phyloP scores from a whole-genome alignment of 37 sponge, comb jelly and placozoan genomes.

The Theonella swinhoei region DNA sequence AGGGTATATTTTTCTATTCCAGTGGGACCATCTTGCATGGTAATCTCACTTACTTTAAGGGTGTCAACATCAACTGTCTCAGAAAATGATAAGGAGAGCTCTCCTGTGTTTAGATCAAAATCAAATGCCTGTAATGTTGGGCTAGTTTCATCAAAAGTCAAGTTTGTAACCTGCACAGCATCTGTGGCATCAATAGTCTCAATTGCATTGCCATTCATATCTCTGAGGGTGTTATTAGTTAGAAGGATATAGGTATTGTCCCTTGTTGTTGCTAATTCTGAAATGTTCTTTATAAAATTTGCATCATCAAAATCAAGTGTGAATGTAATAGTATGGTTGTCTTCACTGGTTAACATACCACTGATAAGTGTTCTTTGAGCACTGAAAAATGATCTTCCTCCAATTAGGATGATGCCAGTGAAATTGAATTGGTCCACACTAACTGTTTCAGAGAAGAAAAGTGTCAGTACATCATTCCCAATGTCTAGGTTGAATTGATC shows the following conservation, averaged over 20 bases:
- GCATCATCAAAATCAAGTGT: slow-evolving; percentile 72
- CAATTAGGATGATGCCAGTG: slow-evolving; percentile 65
- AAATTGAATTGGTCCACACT: slow-evolving; percentile 61
- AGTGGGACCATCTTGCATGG: slow-evolving; percentile 32
- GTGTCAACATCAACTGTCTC: slow-evolving; percentile 84
- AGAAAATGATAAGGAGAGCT: slow-evolving; percentile 69
- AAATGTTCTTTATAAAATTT: slow-evolving; percentile 79
- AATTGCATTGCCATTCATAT: slow-evolving; percentile 77
- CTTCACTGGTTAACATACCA: slow-evolving; percentile 37
- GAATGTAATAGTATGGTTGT: slow-evolving; percentile 53
- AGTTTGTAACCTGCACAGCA: slow-evolving; percentile 40
- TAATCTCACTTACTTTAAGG: slow-evolving; percentile 71
- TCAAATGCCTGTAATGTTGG: slow-evolving; percentile 60
- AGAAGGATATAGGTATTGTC: slow-evolving; percentile 65
- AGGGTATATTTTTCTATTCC: slow-evolving; percentile 31
- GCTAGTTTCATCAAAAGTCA: slow-evolving; percentile 41
- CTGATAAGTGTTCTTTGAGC: slow-evolving; percentile 58
- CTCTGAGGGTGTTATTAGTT: slow-evolving; percentile 62
- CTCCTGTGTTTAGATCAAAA: slow-evolving; percentile 75
- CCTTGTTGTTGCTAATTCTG: slow-evolving; percentile 44
- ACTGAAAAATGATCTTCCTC: slow-evolving; percentile 20
- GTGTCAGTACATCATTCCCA: slow-evolving; percentile 57
- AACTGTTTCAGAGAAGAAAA: slow-evolving; percentile 88
- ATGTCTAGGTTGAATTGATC: slow-evolving; percentile 74
- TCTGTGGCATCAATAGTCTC: slow-evolving; percentile 9